A percentile compares a stretch with the other conserved stretches of the same genome.
These are phyloP conservation scores for Hipposideros larvatus DNA, from an alignment of 2,797 vertebrate genomes.

Conservation along the genomic window DNA sequence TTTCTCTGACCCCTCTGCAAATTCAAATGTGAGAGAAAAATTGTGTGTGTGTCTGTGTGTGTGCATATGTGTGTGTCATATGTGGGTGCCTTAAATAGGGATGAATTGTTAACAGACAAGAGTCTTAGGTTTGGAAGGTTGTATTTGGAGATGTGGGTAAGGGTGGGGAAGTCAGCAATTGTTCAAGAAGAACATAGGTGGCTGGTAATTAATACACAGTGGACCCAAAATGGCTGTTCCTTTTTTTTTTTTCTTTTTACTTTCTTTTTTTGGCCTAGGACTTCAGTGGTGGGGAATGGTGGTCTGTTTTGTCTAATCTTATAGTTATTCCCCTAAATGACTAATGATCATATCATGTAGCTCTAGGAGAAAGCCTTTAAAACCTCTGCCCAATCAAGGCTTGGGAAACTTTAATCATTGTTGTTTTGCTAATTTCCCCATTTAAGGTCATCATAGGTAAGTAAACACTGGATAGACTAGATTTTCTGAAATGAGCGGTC, in stretches of 20 bases:
- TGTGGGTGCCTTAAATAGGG: neutral
- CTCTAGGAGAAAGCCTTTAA: constrained; percentile 51
- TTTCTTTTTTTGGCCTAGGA: neutral
- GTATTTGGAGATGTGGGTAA: neutral
- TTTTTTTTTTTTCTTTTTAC: accelerated
- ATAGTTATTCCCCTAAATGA: constrained; percentile 54
- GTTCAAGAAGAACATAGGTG: neutral
- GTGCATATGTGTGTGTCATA: too few relatives aligned
- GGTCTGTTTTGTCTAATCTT: constrained; percentile 51
- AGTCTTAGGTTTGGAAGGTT: neutral
- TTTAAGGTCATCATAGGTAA: constrained; percentile 57
- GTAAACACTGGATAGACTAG: neutral
- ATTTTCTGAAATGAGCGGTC: constrained; percentile 52
- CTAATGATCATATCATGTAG: constrained; percentile 42
- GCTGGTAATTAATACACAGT: neutral
- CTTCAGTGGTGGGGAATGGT: neutral
- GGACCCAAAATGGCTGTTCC: neutral
- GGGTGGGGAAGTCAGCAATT: neutral
- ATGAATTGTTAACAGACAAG: neutral
- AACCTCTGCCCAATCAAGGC: constrained; percentile 21
- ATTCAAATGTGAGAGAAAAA: constrained; percentile 82
- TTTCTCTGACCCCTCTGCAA: constrained; percentile 41
- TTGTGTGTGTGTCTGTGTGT: neutral
- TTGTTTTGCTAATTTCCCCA: constrained; percentile 61
- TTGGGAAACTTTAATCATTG: constrained; percentile 70